phyloP scores from a whole-genome alignment of 2,888 invertebrate genomes.

The Carabus problematicus region DNA sequence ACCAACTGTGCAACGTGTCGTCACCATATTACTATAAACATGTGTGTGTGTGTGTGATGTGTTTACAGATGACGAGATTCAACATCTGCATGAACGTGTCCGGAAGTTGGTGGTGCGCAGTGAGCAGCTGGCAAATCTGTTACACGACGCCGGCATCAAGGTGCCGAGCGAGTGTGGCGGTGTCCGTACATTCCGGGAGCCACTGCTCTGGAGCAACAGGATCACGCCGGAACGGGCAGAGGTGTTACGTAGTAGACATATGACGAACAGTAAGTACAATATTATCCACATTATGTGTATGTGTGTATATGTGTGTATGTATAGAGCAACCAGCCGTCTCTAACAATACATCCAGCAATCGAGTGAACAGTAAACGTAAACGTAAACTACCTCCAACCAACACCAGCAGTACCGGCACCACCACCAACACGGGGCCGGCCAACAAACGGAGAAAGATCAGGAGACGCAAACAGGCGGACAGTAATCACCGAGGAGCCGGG shows the following conservation, averaged over 20 bases:
- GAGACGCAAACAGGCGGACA: no score
- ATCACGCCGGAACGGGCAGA: slow-evolving; percentile 19
- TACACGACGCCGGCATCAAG: slow-evolving; percentile 57
- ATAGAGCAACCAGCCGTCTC: slow-evolving; percentile 47
- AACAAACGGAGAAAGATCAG: no score
- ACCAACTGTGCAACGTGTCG: no score
- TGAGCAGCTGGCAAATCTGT: slow-evolving; percentile 56
- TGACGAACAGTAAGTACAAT: not conserved
- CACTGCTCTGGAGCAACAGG: slow-evolving; percentile 42
- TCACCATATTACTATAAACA: no score
- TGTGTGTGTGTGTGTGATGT: no score
- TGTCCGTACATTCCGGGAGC: slow-evolving; percentile 50
- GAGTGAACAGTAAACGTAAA: slow-evolving; percentile 54
- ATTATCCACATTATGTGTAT: not conserved
- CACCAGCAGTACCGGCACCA: no score
- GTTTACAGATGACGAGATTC: slow-evolving; percentile 55
- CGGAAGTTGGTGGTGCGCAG: slow-evolving; percentile 56
- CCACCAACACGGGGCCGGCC: no score
- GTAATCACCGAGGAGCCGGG: not conserved
- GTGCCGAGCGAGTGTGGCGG: slow-evolving; percentile 54
- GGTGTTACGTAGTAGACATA: slow-evolving; percentile 14
- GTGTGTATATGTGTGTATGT: not conserved
- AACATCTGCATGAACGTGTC: slow-evolving; percentile 55
- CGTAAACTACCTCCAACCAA: slow-evolving; percentile 46
- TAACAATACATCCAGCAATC: slow-evolving; percentile 52